Base-by-base conservation (phyloP, 2,113 vertebrate species). In the Zosterops pallidus region DNA sequence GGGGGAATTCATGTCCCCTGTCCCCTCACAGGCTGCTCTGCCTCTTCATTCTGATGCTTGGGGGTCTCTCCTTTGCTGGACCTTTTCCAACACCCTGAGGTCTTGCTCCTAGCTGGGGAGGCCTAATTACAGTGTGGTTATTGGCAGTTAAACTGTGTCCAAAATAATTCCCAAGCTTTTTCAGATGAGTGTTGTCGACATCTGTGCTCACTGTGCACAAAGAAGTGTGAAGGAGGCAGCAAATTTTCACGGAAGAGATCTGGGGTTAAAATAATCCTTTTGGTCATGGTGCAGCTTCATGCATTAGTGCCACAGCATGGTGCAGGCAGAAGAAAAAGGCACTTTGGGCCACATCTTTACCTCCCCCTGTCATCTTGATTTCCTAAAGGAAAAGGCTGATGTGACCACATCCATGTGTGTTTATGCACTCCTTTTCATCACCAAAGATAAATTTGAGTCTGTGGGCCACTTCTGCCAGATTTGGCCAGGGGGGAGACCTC, bases 371-470 rank as follows among this genome's bases (percentile, higher is more conserved):
- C 55, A 72, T 56, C 53, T 55, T 50, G 23, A 19, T 79, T 88
- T 90, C 67, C 46, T 57, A 39, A 57, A 85, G 41, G 41, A 68
- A 68, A 65, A 28, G 57, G 26, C 18, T 76, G 29, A 62, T 37
- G 28, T 71, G 81, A 71, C 21, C 12, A 22, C 26, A 24, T 9
- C 7, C 3, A 9, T 0, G 0, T 25, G 41, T n/a, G 19, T 52
- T 63, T 59, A 41, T 63, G 24, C 17, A 42, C 6, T 26, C 20
- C 7, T 8, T 47, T 82, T 85, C 41, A 68, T 47, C 22, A 21
- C 8, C 21, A 49, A 44, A 87, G 46, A 68, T 52, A 31, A 41
- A 65, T 44, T 15, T 78, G 52, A 52, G 9, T 9, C 14, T 6
- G 2, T 46, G 16, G 29, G 12, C 12, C 21, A 12, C 19, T 71